These are phyloP conservation scores for Enteromius paludinosus DNA, from an alignment of 2,797 vertebrate genomes.

Conservation along the genomic window DNA sequence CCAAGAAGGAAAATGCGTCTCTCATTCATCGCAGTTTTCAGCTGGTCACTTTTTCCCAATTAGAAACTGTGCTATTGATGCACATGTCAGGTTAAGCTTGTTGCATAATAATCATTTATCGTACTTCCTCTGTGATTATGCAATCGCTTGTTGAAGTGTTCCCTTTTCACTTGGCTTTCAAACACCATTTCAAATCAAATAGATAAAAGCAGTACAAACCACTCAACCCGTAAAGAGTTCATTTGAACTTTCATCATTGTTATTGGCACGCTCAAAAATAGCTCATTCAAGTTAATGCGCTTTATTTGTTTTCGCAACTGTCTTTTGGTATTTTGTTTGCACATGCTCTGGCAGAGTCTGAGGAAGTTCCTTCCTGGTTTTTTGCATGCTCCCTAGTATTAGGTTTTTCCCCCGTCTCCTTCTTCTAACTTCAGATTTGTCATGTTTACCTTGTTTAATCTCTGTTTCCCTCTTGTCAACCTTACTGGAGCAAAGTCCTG, in stretches of 20 bases:
- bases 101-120: conserved; percentile 14
- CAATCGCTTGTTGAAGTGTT: conserved; percentile 10
- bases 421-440: conserved; percentile 9
- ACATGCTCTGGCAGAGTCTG: conserved; percentile 1
- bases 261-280: conserved; percentile 14
- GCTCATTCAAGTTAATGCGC: neutral
- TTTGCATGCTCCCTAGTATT: neutral
- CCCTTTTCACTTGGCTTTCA: conserved; percentile 1
- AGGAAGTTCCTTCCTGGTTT: conserved; percentile 20
- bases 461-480: conserved; percentile 15
- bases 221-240: neutral
- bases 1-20: neutral
- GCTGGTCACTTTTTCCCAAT: conserved; percentile 19
- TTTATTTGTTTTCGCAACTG: conserved; percentile 21
- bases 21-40: neutral
- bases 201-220: neutral
- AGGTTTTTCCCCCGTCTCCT: neutral
- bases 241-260: neutral
- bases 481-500: conserved; percentile 48
- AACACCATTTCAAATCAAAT: neutral
- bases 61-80: conserved; percentile 2
- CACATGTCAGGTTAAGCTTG: conserved; percentile 6
- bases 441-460: conserved; percentile 35
- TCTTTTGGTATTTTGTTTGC: conserved; percentile 1
- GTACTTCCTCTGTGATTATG: conserved; percentile 33